These are phyloP conservation scores for Scolopax rusticola DNA, from an alignment of 2,797 vertebrate genomes.

Conservation along the genomic window DNA sequence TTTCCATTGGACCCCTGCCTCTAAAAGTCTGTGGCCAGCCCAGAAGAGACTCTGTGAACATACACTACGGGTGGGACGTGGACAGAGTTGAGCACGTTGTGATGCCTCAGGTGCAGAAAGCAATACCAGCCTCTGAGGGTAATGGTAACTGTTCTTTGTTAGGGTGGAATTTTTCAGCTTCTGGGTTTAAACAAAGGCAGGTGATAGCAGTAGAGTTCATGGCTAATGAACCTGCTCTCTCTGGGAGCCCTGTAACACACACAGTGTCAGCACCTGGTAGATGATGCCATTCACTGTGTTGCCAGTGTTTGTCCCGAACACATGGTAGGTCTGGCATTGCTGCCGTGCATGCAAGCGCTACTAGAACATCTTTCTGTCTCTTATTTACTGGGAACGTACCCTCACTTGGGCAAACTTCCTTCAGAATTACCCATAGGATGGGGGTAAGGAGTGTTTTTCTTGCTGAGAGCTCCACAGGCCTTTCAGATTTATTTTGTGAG, in stretches of 20 bases:
- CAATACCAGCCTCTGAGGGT: background rate
- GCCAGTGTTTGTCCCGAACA: conserved; percentile 22
- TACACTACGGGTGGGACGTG: background rate
- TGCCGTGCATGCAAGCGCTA: background rate
- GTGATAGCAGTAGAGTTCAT: background rate
- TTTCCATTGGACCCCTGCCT: background rate
- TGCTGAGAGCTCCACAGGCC: background rate
- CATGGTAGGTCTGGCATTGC: conserved; percentile 26
- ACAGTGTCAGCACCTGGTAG: conserved; percentile 34
- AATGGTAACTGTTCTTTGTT: background rate
- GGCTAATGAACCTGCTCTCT: conserved; percentile 12
- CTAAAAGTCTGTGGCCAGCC: background rate
- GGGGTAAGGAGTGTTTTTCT: background rate
- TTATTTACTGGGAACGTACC: background rate
- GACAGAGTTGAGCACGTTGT: background rate
- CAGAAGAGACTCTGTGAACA: background rate
- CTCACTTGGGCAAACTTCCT: background rate
- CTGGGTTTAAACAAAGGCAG: background rate
- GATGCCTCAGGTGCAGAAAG: background rate
- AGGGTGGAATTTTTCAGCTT: background rate
- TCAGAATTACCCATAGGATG: background rate
- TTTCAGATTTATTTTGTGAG: conserved; percentile 12
- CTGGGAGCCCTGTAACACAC: background rate
- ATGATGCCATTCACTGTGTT: conserved; percentile 6
- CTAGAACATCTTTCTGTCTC: background rate